phyloP scores from a whole-genome alignment of 2,888 invertebrate species.

The Himalopsyche japonica region DNA sequence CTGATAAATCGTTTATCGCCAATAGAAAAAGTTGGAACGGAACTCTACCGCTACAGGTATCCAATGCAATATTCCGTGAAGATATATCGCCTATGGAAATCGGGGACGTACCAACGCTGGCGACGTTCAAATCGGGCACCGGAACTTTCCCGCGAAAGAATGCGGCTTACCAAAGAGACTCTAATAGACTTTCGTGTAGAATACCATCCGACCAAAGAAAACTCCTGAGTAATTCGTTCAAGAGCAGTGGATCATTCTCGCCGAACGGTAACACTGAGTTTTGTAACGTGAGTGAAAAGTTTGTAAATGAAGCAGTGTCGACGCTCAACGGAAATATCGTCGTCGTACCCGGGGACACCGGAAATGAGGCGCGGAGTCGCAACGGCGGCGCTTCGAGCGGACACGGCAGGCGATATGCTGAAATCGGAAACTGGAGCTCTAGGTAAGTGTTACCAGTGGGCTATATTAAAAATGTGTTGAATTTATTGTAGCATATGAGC shows the following conservation, averaged over 20 bases:
- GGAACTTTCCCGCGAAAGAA: constrained; percentile 55
- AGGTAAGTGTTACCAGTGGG: constrained; percentile 20
- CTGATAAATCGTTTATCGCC: constrained; percentile 55
- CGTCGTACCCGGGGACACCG: constrained; percentile 53
- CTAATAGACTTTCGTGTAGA: constrained; percentile 4
- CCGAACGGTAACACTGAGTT: constrained; percentile 1
- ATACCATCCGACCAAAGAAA: neutral
- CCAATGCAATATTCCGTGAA: constrained; percentile 38
- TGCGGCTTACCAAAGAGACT: constrained; percentile 16
- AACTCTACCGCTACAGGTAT: constrained; percentile 58
- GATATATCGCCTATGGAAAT: constrained; percentile 49
- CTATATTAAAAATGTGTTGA: too few species aligned
- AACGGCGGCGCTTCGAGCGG: constrained; percentile 53
- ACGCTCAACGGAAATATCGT: constrained; percentile 58
- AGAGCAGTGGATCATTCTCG: neutral
- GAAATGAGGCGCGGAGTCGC: constrained; percentile 61
- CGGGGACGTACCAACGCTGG: constrained; percentile 50
- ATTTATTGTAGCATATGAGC: too few species aligned
- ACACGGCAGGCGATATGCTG: constrained; percentile 62
- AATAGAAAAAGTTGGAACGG: constrained; percentile 62
- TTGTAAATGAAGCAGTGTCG: constrained; percentile 54
- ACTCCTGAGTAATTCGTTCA: neutral
- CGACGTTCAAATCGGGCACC: constrained; percentile 57
- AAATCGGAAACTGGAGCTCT: constrained; percentile 61
- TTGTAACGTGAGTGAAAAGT: constrained; percentile 43